Evolutionary conservation across 2,113 vertebrate genomes (phyloP).

Genomic region (Melanerpes aurifrons): DNA sequence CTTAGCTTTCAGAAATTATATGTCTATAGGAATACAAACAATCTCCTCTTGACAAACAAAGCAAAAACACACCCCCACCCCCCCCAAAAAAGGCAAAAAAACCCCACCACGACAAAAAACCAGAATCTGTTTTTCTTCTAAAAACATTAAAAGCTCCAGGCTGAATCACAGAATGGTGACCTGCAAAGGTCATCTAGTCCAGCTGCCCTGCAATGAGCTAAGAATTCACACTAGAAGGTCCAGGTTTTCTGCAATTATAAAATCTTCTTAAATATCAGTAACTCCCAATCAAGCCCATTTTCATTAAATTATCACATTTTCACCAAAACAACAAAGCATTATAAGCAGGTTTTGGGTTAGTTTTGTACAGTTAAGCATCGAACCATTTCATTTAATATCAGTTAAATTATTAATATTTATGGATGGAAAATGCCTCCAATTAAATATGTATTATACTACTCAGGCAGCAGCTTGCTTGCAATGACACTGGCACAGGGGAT

Average conservation of each 20-base stretch:
- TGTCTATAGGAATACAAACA: background rate
- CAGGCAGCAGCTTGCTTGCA: background rate
- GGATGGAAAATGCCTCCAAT: background rate
- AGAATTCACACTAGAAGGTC: background rate
- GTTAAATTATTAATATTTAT: background rate
- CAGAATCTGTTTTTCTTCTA: background rate
- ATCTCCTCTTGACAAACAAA: background rate
- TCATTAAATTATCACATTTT: background rate
- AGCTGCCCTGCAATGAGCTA: background rate
- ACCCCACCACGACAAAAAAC: too few species aligned
- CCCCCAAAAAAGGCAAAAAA: too few species aligned
- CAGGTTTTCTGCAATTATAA: background rate
- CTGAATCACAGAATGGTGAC: too few species aligned
- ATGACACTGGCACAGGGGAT: background rate
- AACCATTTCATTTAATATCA: background rate
- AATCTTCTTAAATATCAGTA: background rate
- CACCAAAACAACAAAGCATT: background rate
- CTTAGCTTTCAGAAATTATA: background rate
- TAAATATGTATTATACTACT: background rate
- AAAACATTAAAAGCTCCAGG: background rate
- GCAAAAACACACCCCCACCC: background rate
- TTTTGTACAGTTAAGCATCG: background rate
- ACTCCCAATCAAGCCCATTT: background rate
- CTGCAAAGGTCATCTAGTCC: too few species aligned
- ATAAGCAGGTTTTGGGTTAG: background rate